phyloP scores from a whole-genome alignment of 2,888 invertebrate species.

The Diarsia mendica region DNA sequence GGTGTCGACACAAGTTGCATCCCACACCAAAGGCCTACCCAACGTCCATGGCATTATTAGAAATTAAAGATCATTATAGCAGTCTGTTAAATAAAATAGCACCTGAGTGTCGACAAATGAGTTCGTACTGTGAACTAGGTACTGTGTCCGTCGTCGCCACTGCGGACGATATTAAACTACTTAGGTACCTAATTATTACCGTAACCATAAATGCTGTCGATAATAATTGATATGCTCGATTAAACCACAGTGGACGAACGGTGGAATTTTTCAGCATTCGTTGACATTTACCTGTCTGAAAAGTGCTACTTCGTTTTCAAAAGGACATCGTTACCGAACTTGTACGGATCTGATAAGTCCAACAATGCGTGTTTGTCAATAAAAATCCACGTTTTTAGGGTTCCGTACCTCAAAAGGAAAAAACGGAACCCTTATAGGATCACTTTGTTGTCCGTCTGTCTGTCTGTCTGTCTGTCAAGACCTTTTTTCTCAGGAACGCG shows the following conservation, averaged over 20 bases:
- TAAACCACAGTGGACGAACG: constrained; percentile 69
- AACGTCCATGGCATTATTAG: no score
- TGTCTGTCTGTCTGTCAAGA: no score
- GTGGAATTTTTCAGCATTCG: constrained; percentile 38
- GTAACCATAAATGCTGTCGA: constrained; percentile 71
- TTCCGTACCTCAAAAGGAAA: no score
- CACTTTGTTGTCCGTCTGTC: no score
- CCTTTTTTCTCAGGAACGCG: no score
- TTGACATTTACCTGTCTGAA: constrained; percentile 19
- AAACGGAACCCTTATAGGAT: no score
- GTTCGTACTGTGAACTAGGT: constrained; percentile 18
- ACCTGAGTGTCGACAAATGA: constrained; percentile 19
- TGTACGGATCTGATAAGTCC: constrained; percentile 4
- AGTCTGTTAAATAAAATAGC: constrained; percentile 32
- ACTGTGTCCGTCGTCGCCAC: constrained; percentile 21
- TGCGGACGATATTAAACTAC: constrained; percentile 53
- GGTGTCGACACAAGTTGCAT: no score
- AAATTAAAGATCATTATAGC: constrained; percentile 35
- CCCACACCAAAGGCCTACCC: no score
- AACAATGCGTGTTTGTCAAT: constrained; percentile 41
- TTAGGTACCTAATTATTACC: constrained; percentile 69
- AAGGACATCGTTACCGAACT: constrained; percentile 2
- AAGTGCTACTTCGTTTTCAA: constrained; percentile 14
- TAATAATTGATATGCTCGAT: constrained; percentile 78
- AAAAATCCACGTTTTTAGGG: constrained; percentile 65